Percentiles rank a stretch among this genome's conserved stretches.
Conservation (phyloP, 2,888 invertebrate species). For the Dryomyza anilis region DNA sequence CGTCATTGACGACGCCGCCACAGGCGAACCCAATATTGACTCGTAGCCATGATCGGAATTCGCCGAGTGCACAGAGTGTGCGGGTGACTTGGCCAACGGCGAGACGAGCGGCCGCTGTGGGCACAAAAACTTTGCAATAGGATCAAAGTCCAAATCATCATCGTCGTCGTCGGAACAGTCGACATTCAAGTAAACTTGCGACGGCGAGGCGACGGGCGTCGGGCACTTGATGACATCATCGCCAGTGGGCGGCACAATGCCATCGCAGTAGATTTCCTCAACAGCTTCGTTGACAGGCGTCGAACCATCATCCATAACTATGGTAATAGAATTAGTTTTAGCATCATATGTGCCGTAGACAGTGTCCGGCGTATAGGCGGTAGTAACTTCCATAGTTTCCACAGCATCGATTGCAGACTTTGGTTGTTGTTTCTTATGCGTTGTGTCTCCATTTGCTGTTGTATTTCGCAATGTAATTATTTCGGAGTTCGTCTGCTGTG, state of each 20-base stretch:
- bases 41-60: slow-evolving; percentile 71
- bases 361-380: slow-evolving; percentile 63
- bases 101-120: slow-evolving; percentile 49
- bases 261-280: slow-evolving; percentile 61
- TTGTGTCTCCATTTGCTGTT: slow-evolving; percentile 24
- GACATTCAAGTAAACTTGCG: slow-evolving; percentile 51
- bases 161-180: slow-evolving; percentile 47
- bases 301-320: slow-evolving; percentile 70
- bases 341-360: slow-evolving; percentile 77
- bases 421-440: slow-evolving; percentile 28
- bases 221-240: slow-evolving; percentile 49
- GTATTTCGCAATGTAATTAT: neutral
- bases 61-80: slow-evolving; percentile 50
- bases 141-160: slow-evolving; percentile 49
- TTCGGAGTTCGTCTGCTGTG: slow-evolving; percentile 26
- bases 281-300: slow-evolving; percentile 63
- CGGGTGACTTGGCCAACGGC: slow-evolving; percentile 52
- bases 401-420: too few relatives aligned
- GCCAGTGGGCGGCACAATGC: slow-evolving; percentile 49
- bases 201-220: slow-evolving; percentile 50
- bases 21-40: slow-evolving; percentile 69
- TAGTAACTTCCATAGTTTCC: too few relatives aligned
- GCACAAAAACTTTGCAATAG: slow-evolving; percentile 51
- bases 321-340: slow-evolving; percentile 74
- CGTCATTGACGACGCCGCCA: slow-evolving; percentile 26